Evolutionary conservation across 1,140 invertebrate species (phyloP).

Genomic region (Dufourea novaeangliae): DNA sequence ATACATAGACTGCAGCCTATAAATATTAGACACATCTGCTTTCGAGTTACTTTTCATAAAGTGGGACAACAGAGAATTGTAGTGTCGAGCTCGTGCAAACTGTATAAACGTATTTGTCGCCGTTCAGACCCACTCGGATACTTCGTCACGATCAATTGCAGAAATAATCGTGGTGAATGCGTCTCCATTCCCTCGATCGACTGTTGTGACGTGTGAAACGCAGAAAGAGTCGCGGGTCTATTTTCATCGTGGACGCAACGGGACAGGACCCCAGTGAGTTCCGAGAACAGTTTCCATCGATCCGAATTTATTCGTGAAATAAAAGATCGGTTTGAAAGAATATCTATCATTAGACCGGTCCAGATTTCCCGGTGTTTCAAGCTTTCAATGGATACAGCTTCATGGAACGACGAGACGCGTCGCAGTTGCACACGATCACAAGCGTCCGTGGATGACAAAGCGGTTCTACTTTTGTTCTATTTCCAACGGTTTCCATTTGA

Average conservation of each 20-base stretch:
- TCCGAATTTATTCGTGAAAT: neutral
- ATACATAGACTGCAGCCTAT: no score
- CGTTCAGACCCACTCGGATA: no score
- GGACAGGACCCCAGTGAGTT: neutral
- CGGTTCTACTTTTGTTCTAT: conserved; percentile 37
- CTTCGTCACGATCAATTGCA: no score
- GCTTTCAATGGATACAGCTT: conserved; percentile 17
- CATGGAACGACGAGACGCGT: neutral
- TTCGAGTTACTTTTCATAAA: no score
- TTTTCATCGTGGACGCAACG: conserved; percentile 9
- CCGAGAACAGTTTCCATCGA: neutral
- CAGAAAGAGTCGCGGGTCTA: neutral
- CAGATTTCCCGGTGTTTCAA: neutral
- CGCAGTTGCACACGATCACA: conserved; percentile 29
- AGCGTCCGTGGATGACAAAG: conserved; percentile 23
- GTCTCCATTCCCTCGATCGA: neutral
- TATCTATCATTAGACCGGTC: neutral
- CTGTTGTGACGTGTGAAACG: neutral
- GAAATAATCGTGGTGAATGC: neutral
- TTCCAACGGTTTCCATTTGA: conserved; percentile 30
- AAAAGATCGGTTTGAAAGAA: neutral
- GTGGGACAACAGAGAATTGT: no score
- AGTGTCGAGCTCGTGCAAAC: no score
- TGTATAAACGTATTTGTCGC: no score
- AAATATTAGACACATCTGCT: no score